Evolutionary conservation across 2,797 vertebrate genomes (phyloP).

Genomic region (Delichon dasypus): DNA sequence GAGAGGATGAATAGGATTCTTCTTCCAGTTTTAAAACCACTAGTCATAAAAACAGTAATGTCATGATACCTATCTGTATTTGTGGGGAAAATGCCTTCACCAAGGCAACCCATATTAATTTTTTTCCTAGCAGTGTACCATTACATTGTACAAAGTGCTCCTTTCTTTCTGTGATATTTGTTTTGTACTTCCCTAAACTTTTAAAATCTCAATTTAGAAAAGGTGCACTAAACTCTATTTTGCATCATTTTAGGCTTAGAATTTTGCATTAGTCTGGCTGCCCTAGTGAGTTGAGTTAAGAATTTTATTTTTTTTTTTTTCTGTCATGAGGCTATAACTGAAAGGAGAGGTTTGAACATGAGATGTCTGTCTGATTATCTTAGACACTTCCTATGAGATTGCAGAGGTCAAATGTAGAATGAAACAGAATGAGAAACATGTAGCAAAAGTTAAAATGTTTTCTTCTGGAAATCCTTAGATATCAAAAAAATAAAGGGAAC

Average conservation of each 20-base stretch:
- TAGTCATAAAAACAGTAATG: neutral
- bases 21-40: neutral
- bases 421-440: neutral
- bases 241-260: accelerated
- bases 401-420: neutral
- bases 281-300: neutral
- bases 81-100: neutral
- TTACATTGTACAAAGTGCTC: neutral
- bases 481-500: neutral
- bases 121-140: neutral
- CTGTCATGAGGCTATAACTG: neutral
- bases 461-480: neutral
- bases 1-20: neutral
- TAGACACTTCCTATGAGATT: neutral
- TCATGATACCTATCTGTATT: neutral
- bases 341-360: neutral
- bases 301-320: neutral
- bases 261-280: neutral
- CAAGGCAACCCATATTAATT: neutral
- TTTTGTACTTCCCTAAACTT: neutral
- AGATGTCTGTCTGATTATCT: neutral
- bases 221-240: neutral
- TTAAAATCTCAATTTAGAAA: neutral
- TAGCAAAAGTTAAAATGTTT: neutral
- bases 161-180: neutral